These are phyloP conservation scores for Cryptus armator DNA, from an alignment of 2,888 invertebrate species.

Conservation along the genomic window DNA sequence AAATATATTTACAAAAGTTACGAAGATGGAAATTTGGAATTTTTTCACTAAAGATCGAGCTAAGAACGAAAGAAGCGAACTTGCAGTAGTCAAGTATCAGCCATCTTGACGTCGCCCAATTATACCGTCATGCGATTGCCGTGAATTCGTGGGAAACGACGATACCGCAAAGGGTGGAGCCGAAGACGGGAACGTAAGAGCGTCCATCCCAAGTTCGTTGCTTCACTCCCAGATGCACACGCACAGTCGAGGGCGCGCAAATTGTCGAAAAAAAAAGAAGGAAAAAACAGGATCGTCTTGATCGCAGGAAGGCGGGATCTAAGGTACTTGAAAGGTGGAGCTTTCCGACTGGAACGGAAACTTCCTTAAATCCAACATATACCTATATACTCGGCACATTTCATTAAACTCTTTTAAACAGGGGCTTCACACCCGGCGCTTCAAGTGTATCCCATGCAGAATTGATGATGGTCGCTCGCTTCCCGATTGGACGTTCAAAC, in stretches of 20 bases:
- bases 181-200: background rate
- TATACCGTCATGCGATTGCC: background rate
- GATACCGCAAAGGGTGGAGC: constrained; percentile 4
- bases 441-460: constrained; percentile 15
- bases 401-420: constrained; percentile 12
- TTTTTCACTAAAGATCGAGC: background rate
- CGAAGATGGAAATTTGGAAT: background rate
- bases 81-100: constrained; percentile 3
- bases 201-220: background rate
- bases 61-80: background rate
- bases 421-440: constrained; percentile 22
- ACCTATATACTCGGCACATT: constrained; percentile 5
- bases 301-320: constrained; percentile 60
- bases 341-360: constrained; percentile 60
- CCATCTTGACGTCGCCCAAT: constrained; percentile 12
- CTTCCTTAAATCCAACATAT: constrained; percentile 26
- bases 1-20: background rate
- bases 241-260: constrained; percentile 1
- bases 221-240: constrained; percentile 10
- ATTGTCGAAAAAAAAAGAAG: background rate
- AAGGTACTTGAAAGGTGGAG: constrained; percentile 53
- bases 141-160: constrained; percentile 19
- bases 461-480: constrained; percentile 60
- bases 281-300: constrained; percentile 1
- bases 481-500: constrained; percentile 59